Base-by-base conservation (phyloP, 2,797 vertebrate species). In the Setipinna tenuifilis region DNA sequence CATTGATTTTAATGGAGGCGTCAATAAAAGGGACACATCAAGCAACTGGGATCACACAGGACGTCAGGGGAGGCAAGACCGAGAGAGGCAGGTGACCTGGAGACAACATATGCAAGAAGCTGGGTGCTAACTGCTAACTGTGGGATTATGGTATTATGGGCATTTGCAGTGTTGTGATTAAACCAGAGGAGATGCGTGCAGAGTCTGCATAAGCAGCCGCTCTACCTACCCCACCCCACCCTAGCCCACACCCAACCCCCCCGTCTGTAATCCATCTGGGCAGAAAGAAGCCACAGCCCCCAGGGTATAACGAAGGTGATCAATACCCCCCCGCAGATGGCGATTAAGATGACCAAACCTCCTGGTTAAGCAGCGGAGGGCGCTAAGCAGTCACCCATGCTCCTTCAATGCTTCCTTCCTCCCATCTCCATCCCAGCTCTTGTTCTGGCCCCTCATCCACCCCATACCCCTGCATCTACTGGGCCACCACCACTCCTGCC, bases 141-240 rank as follows among this genome's bases (percentile, higher is more conserved):
- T 16, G 41, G 71, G 71, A 78, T 78, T 78, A 78, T 78, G 71
- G 71, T 7, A 78, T 78, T 78, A 78, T 44, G 35, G 71, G 71
- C 12, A 25, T 78, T 78, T 7, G 31, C 35, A 41, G 19, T 41
- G 71, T 21, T 7, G 31, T 17, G 31, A 0, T 75, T 16, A 28
- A 25, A 71, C 28, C 65, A 41, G 31, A 25, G 71, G 41, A 19
- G 17, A 41, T 78, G 31, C 35, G 17, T 21, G 17, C 31, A 21
- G 28, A 17, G 71, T 78, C 25, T 35, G 65, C 65, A 71, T 44
- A 44, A 78, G 44, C 71, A 44, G 14, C 17, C 31, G 31, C 35
- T 54, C 50, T 14, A 54, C 9, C 50, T 10, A 54, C 7, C 9
- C 50, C 50, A 14, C 9, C 50, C 50, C 50, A 10, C 10, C 46